Evolutionary conservation across 2,888 invertebrate species (phyloP).

Genomic region (Scaptomyza tumidula): DNA sequence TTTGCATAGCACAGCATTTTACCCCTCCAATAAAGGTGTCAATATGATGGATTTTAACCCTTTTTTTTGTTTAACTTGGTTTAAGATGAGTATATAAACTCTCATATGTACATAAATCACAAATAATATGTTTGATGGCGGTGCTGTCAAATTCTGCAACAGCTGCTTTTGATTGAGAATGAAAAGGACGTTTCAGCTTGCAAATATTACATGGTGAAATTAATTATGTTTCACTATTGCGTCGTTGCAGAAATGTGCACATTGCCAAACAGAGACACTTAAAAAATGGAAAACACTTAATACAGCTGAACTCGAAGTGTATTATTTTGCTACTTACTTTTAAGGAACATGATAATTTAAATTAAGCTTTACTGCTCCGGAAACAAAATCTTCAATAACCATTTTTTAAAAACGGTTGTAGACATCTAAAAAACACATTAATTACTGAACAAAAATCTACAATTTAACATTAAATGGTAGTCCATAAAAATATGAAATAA

Average conservation of each 20-base stretch:
- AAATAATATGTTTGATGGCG: conserved; percentile 19
- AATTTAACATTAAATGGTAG: too few relatives aligned
- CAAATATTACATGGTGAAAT: not conserved
- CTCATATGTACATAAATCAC: conserved; percentile 26
- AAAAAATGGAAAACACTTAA: too few relatives aligned
- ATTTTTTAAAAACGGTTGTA: too few relatives aligned
- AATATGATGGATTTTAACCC: conserved; percentile 45
- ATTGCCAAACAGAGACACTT: too few relatives aligned
- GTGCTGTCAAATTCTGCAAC: conserved; percentile 29
- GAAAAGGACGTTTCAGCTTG: not conserved
- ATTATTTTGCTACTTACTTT: too few relatives aligned
- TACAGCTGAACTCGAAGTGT: too few relatives aligned
- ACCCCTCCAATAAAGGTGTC: conserved; percentile 52
- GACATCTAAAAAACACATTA: too few relatives aligned
- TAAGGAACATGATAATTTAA: too few relatives aligned
- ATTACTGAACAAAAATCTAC: too few relatives aligned
- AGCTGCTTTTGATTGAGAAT: conserved; percentile 42
- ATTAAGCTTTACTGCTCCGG: too few relatives aligned
- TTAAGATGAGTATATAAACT: not conserved
- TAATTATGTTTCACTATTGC: conserved; percentile 10
- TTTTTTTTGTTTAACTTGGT: conserved; percentile 22
- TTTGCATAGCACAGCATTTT: conserved; percentile 31
- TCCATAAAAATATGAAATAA: too few relatives aligned
- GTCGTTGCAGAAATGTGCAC: not conserved
- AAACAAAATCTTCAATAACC: too few relatives aligned